These are phyloP conservation scores for Nezara viridula DNA, from an alignment of 2,888 invertebrate genomes.

Conservation along the genomic window DNA sequence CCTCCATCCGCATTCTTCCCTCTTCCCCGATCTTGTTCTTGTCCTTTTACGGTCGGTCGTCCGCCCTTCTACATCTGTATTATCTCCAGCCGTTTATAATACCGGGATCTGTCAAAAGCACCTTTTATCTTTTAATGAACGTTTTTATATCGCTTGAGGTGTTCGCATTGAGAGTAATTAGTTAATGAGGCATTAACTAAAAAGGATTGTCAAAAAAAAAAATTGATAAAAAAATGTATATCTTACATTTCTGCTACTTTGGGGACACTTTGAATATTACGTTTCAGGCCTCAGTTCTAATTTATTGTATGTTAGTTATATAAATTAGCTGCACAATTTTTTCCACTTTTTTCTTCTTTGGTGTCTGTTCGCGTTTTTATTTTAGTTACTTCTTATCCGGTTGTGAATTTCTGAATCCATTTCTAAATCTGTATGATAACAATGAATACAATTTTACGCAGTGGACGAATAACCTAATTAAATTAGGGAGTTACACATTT, in stretches of 20 bases:
- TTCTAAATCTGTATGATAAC: no score
- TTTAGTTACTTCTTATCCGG: no score
- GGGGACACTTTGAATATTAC: not conserved
- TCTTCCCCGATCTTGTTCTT: not conserved
- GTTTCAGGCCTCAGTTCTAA: not conserved
- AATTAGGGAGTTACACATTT: no score
- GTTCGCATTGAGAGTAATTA: not conserved
- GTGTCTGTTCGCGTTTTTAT: no score
- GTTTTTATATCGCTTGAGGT: not conserved
- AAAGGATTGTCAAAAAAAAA: no score
- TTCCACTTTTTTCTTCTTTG: no score
- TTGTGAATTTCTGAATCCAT: no score
- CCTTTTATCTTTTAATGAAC: not conserved
- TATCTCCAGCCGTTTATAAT: not conserved
- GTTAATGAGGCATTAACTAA: not conserved
- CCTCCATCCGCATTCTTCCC: slow-evolving; percentile 25
- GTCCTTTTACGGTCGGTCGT: not conserved
- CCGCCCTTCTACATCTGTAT: slow-evolving; percentile 11
- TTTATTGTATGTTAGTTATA: no score
- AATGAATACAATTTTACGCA: no score
- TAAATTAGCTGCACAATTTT: no score
- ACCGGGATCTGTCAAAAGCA: not conserved
- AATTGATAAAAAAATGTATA: not conserved
- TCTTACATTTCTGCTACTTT: not conserved
- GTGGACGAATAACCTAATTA: no score